Evolutionary conservation across 1,140 invertebrate genomes (phyloP).

Genomic region (Galleria mellonella): DNA sequence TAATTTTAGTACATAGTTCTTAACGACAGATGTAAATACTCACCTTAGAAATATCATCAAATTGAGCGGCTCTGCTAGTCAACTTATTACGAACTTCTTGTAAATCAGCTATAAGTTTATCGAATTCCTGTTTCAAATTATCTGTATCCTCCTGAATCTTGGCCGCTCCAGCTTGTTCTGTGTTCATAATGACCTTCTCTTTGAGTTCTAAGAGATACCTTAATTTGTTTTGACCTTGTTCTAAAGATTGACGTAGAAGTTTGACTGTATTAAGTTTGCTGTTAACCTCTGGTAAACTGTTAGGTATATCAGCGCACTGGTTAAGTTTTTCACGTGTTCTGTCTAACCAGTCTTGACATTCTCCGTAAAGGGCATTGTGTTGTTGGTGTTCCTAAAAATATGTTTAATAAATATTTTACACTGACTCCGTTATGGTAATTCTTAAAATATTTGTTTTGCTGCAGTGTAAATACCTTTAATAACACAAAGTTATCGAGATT

Average conservation of each 20-base stretch:
- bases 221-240: slow-evolving; percentile 93
- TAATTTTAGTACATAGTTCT: too few relatives aligned
- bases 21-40: too few relatives aligned
- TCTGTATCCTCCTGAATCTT: slow-evolving; percentile 94
- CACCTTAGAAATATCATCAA: slow-evolving; percentile 91
- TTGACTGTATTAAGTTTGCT: slow-evolving; percentile 89
- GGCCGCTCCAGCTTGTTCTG: slow-evolving; percentile 87
- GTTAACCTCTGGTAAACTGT: slow-evolving; percentile 86
- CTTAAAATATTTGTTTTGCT: background rate
- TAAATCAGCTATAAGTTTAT: slow-evolving; percentile 87
- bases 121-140: slow-evolving; percentile 90
- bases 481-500: too few relatives aligned
- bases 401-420: background rate
- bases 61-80: slow-evolving; percentile 79
- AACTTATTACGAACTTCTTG: slow-evolving; percentile 85
- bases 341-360: slow-evolving; percentile 94
- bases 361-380: slow-evolving; percentile 90
- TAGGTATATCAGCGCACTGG: slow-evolving; percentile 85
- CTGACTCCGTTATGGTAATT: background rate
- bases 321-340: slow-evolving; percentile 87
- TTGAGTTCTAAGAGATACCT: slow-evolving; percentile 92
- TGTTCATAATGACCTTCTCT: slow-evolving; percentile 94
- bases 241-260: slow-evolving; percentile 87
- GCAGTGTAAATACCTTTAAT: too few relatives aligned
- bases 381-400: slow-evolving; percentile 87